These are phyloP conservation scores for Microctenopoma steveboyesi DNA, from an alignment of 2,797 vertebrate genomes.

Conservation along the genomic window DNA sequence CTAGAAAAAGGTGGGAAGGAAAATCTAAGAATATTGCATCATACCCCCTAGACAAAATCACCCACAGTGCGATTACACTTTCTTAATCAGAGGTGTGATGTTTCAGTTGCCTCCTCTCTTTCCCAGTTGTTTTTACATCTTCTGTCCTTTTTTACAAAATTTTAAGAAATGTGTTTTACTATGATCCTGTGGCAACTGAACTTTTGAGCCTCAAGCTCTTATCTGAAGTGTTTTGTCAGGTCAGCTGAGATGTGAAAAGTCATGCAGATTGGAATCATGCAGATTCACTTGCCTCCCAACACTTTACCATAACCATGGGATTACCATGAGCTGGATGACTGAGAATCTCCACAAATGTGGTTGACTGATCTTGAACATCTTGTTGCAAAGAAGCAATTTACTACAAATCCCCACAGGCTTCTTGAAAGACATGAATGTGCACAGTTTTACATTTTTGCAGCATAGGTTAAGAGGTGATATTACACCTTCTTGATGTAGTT, in stretches of 20 bases:
- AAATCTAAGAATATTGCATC: conserved; percentile 21
- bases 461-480: conserved; percentile 18
- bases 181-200: too few relatives aligned
- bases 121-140: conserved; percentile 3
- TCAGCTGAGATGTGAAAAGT: too few relatives aligned
- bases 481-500: conserved; percentile 29
- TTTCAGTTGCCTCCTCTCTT: conserved; percentile 11
- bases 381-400: conserved; percentile 2
- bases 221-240: too few relatives aligned
- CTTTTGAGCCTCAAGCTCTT: too few relatives aligned
- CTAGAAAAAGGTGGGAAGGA: conserved; percentile 92
- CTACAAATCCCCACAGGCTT: neutral
- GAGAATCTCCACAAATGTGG: neutral
- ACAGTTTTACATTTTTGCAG: conserved; percentile 4
- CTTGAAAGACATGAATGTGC: neutral
- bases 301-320: too few relatives aligned
- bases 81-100: conserved; percentile 13
- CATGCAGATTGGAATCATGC: too few relatives aligned
- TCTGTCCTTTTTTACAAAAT: neutral
- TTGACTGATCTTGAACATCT: neutral
- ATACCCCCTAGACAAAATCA: conserved; percentile 43
- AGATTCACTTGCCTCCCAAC: too few relatives aligned
- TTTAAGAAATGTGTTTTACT: too few relatives aligned
- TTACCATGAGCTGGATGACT: too few relatives aligned
- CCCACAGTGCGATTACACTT: conserved; percentile 28